These are phyloP conservation scores for Cephus sareptanus DNA, from an alignment of 2,888 invertebrate species.

Conservation along the genomic window DNA sequence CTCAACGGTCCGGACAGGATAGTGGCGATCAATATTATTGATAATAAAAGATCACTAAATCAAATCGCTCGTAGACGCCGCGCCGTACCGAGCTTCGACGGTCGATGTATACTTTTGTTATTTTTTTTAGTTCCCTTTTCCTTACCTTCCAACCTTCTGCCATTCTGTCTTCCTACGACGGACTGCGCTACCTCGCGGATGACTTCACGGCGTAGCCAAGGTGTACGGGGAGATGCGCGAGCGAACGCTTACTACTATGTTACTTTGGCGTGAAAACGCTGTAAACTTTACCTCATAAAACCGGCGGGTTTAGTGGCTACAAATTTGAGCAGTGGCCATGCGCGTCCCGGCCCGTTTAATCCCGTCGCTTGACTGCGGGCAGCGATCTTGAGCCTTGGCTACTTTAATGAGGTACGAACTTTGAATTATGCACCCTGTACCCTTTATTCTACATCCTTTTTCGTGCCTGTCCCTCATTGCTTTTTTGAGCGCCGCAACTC, in stretches of 20 bases:
- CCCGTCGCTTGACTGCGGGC: slow-evolving; percentile 25
- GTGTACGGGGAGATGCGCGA: slow-evolving; percentile 4
- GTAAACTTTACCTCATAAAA: slow-evolving; percentile 60
- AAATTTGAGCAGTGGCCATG: slow-evolving; percentile 54
- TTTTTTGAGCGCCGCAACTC: background rate
- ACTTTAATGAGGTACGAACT: slow-evolving; percentile 60
- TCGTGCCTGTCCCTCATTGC: slow-evolving; percentile 5
- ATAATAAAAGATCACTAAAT: slow-evolving; percentile 52
- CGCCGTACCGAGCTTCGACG: background rate
- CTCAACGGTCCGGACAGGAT: slow-evolving; percentile 16
- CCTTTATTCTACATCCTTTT: slow-evolving; percentile 20
- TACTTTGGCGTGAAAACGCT: slow-evolving; percentile 58
- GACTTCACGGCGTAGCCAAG: background rate
- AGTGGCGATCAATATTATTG: slow-evolving; percentile 42
- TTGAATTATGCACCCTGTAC: slow-evolving; percentile 56
- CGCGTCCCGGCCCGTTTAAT: slow-evolving; percentile 40
- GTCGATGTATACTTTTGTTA: background rate
- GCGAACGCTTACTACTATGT: slow-evolving; percentile 48
- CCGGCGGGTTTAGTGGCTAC: slow-evolving; percentile 60
- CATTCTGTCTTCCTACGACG: background rate
- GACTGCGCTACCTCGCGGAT: background rate
- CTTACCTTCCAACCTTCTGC: background rate
- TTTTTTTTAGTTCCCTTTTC: background rate
- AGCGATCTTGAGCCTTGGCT: slow-evolving; percentile 32
- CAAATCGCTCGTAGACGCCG: slow-evolving; percentile 32